Base-by-base conservation (phyloP, 2,113 vertebrate genomes). In the Equus przewalskii region DNA sequence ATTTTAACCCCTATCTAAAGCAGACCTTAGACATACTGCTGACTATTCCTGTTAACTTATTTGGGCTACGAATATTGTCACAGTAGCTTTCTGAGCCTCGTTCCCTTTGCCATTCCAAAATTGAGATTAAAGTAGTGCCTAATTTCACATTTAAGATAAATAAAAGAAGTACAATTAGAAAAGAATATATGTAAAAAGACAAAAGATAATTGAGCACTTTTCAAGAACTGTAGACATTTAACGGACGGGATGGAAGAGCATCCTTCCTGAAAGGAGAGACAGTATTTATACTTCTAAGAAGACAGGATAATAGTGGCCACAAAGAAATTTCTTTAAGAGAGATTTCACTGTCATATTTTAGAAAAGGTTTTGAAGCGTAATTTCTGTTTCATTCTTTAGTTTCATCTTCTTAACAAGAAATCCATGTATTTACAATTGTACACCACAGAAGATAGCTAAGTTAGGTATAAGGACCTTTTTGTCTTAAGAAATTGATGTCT, bases 311-410 rank as follows among this genome's bases (percentile, higher is more conserved):
- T 1, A 79, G 36, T 10, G 14, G 5, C 14, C 11, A 46, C 41
- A 93, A 49, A 58, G 54, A 22, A 73, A 78, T 91, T 84, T 90
- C 41, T 46, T 93, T 88, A 19, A 78, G n/a, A 75, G 2, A 51
- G 21, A n/a, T 12, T 75, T 79, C 9, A 86, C 8, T 2, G 1
- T 30, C 30, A 81, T 9, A 33, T 72, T 80, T 89, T 70, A 97
- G 58, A 88, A 97, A 91, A 80, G 0, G 0, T 30, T 93, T 46
- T 67, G 18, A 80, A 69, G 7, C 22, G 54, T 3, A 4, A 79
- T 83, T 90, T 97, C 81, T 93, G 22, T 33, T 89, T 96, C 78
- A 62, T 72, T 89, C 4, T 14, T 60, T 65, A 82, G 70, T 94
- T 96, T 94, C n/a, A 88, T 93, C 33, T 86, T 81, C 5, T 88